These are phyloP conservation scores for crab-eating macaque (Macaca fascicularis) DNA, from an alignment of 2,113 vertebrate species.

Conservation along the genomic window DNA sequence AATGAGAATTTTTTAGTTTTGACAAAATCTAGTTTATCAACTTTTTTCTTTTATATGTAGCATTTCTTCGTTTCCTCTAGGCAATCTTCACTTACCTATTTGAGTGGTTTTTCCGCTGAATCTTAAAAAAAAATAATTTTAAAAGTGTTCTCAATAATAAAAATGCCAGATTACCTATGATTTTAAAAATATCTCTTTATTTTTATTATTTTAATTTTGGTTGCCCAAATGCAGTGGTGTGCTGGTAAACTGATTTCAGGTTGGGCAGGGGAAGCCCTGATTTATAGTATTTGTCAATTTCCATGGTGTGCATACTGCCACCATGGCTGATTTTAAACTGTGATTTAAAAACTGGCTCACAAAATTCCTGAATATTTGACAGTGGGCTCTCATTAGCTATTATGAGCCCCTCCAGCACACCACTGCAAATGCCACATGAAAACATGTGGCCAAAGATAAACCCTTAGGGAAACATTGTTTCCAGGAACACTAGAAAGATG, in stretches of 20 bases:
- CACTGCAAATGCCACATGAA: not conserved
- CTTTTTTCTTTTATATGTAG: not conserved
- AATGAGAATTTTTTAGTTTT: slow-evolving; percentile 18
- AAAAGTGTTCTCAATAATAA: not conserved
- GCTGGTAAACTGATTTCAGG: not conserved
- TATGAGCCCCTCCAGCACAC: not conserved
- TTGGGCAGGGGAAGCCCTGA: not conserved
- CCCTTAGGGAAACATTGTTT: not conserved
- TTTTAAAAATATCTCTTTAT: not conserved
- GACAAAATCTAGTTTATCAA: not conserved
- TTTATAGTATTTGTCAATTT: not conserved
- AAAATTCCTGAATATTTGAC: not conserved
- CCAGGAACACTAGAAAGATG: not conserved
- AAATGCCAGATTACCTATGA: not conserved
- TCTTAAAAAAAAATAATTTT: not conserved
- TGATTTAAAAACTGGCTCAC: not conserved
- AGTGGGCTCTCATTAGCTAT: not conserved
- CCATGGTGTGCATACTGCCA: not conserved
- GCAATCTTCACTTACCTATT: not conserved
- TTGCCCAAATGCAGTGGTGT: not conserved
- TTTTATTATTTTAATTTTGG: slow-evolving; percentile 1
- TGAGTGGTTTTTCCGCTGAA: not conserved
- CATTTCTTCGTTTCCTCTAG: not conserved
- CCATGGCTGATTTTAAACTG: not conserved
- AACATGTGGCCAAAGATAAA: not conserved